These are phyloP conservation scores for Anolis sagrei DNA, from an alignment of 2,113 vertebrate species.

Conservation along the genomic window DNA sequence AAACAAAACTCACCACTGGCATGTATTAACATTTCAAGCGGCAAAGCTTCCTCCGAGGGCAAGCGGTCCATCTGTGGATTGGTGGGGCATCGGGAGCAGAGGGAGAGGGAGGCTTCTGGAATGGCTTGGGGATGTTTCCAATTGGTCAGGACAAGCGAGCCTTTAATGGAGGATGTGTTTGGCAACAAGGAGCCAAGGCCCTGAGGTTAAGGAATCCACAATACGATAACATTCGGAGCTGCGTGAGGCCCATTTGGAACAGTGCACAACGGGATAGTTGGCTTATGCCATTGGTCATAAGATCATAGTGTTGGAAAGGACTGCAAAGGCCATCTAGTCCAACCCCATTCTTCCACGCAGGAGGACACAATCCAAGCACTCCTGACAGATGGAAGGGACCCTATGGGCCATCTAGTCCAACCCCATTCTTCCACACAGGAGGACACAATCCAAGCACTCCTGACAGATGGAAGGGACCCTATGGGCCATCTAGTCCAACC, in stretches of 20 bases:
- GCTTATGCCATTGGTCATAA: too few relatives aligned
- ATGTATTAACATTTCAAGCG: conserved; percentile 55
- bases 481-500: too few relatives aligned
- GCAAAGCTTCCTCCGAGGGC: background rate
- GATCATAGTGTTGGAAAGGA: too few relatives aligned
- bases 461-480: too few relatives aligned
- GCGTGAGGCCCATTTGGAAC: background rate
- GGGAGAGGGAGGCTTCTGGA: background rate
- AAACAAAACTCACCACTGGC: conserved; percentile 34
- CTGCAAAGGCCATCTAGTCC: too few relatives aligned
- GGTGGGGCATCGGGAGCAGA: background rate
- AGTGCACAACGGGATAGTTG: background rate
- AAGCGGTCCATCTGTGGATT: background rate
- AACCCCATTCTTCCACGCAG: too few relatives aligned
- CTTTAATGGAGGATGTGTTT: conserved; percentile 18
- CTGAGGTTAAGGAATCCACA: conserved; percentile 9
- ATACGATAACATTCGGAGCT: background rate
- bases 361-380: too few relatives aligned
- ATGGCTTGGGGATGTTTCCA: conserved; percentile 9
- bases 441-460: too few relatives aligned
- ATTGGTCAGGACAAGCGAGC: conserved; percentile 19
- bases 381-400: too few relatives aligned
- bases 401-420: too few relatives aligned
- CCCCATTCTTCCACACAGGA: too few relatives aligned
- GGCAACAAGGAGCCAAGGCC: background rate